These are phyloP conservation scores for Rhodinocichla rosea DNA, from an alignment of 2,113 vertebrate species.

Conservation along the genomic window DNA sequence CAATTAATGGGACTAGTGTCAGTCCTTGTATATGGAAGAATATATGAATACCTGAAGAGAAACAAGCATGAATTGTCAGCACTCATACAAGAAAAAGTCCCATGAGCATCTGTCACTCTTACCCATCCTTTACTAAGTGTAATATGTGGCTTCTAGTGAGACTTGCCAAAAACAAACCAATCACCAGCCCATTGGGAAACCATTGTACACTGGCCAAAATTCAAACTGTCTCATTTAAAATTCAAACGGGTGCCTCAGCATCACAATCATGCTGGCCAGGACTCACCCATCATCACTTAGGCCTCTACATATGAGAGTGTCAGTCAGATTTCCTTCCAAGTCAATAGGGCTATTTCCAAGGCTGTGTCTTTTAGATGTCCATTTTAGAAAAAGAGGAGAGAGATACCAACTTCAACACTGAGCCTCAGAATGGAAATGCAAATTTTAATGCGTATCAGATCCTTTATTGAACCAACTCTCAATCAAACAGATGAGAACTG, in stretches of 20 bases:
- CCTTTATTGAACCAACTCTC: background rate
- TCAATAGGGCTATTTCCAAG: background rate
- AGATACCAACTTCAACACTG: background rate
- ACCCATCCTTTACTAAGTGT: background rate
- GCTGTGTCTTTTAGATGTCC: background rate
- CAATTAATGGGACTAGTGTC: background rate
- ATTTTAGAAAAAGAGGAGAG: background rate
- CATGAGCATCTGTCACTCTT: background rate
- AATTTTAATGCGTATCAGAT: background rate
- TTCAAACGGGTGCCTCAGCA: background rate
- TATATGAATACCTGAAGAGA: background rate
- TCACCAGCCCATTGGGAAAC: background rate
- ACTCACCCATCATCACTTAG: background rate
- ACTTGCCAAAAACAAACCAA: background rate
- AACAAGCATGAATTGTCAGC: background rate
- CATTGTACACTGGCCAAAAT: background rate
- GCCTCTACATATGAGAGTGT: background rate
- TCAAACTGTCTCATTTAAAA: background rate
- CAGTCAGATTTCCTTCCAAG: background rate
- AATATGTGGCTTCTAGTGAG: background rate
- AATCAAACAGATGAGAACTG: background rate
- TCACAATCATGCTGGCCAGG: background rate
- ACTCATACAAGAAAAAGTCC: background rate
- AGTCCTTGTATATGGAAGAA: background rate
- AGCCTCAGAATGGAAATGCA: background rate